A percentile compares a stretch with the other conserved stretches of the same genome.
Conservation (phyloP, 2,888 invertebrate species). For the Acanthopleura granulata region DNA sequence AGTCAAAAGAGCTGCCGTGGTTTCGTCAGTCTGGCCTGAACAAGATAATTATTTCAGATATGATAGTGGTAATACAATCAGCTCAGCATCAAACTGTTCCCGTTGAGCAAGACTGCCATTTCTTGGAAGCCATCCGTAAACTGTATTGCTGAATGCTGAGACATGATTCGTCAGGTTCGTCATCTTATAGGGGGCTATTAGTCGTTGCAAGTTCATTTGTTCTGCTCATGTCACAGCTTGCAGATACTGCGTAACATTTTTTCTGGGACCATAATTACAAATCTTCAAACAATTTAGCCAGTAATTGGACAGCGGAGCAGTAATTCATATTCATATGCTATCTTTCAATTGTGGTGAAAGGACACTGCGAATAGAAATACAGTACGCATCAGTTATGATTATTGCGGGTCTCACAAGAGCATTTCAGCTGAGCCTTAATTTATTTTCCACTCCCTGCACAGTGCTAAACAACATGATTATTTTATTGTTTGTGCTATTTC, state of each 20-base stretch:
- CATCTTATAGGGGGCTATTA: not conserved
- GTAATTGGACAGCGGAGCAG: conserved; percentile 3
- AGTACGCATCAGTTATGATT: not conserved
- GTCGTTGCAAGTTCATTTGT: not conserved
- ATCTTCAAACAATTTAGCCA: conserved; percentile 15
- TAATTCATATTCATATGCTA: conserved; percentile 10
- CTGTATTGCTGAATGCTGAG: not conserved
- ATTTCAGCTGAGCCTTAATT: not conserved
- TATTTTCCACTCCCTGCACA: conserved; percentile 14
- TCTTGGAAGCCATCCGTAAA: conserved; percentile 5
- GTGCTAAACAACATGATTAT: conserved; percentile 10
- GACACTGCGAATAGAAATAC: not conserved
- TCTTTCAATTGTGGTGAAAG: not conserved
- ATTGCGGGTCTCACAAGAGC: not conserved
- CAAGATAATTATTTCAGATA: not conserved
- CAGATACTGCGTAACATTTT: conserved; percentile 3
- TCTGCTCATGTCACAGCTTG: not conserved
- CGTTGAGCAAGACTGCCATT: not conserved
- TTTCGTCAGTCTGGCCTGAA: not conserved
- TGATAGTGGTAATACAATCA: conserved; percentile 14
- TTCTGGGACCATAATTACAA: conserved; percentile 5
- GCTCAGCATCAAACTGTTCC: not conserved
- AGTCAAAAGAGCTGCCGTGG: not conserved
- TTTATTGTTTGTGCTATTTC: conserved; percentile 1
- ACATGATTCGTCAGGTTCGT: not conserved